These are phyloP conservation scores for Sminthopsis crassicaudata DNA, from an alignment of 2,113 vertebrate species.

Conservation along the genomic window DNA sequence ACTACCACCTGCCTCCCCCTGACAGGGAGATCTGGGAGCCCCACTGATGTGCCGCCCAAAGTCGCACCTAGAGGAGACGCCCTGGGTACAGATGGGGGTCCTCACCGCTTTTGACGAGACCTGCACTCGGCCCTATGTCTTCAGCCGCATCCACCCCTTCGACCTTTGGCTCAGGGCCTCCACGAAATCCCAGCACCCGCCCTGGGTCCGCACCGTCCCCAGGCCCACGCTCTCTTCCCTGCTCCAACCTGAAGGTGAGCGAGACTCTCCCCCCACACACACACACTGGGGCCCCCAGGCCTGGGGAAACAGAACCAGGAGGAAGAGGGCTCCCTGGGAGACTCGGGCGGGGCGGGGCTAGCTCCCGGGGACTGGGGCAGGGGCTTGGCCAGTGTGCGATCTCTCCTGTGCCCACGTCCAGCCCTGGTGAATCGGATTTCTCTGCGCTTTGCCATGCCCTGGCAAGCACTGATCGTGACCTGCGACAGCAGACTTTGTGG, in stretches of 20 bases:
- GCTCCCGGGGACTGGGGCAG: not conserved
- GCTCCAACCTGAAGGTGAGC: not conserved
- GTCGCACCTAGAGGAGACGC: constrained; percentile 31
- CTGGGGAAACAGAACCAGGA: not conserved
- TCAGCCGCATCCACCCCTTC: constrained; percentile 62
- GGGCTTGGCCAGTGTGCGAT: not conserved
- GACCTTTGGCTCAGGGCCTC: constrained; percentile 53
- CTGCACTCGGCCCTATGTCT: constrained; percentile 63
- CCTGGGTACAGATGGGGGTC: constrained; percentile 65
- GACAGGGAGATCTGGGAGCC: constrained; percentile 68
- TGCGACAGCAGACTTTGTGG: constrained; percentile 50
- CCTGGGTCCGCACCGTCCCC: constrained; percentile 13
- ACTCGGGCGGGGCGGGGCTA: not conserved
- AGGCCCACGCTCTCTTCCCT: not conserved
- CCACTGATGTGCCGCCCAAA: constrained; percentile 55
- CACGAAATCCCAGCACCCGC: constrained; percentile 32
- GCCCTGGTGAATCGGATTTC: constrained; percentile 59
- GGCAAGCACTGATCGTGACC: constrained; percentile 57
- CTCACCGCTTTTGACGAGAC: constrained; percentile 63
- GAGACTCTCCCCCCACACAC: not conserved
- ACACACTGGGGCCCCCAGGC: not conserved
- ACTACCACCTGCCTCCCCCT: not conserved
- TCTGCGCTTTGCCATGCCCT: constrained; percentile 50
- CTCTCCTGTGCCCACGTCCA: not conserved
- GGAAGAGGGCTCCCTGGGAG: not conserved